Conservation (phyloP, 2,797 vertebrate genomes). For the Fundulus diaphanus region DNA sequence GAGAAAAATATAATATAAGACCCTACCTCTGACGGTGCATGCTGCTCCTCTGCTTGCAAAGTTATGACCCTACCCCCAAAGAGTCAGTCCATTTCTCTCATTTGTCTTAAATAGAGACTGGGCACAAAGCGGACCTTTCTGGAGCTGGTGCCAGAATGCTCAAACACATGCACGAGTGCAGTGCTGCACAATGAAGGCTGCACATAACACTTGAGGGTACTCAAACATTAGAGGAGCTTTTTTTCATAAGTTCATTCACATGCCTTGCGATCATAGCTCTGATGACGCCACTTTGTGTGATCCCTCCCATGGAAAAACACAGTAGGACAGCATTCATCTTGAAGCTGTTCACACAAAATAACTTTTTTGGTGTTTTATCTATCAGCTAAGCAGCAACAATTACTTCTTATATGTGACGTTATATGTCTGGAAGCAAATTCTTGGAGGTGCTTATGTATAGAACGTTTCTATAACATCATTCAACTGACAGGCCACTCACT, state of each 20-base stretch:
- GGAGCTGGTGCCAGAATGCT: slow-evolving; percentile 43
- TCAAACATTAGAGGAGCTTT: slow-evolving; percentile 2
- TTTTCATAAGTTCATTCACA: slow-evolving; percentile 48
- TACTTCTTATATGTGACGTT: slow-evolving; percentile 2
- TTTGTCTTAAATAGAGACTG: slow-evolving; percentile 70
- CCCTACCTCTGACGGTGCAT: slow-evolving; percentile 74
- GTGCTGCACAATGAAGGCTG: slow-evolving; percentile 6
- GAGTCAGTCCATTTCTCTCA: slow-evolving; percentile 51
- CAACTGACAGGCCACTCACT: too few relatives aligned
- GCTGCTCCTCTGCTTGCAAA: slow-evolving; percentile 65
- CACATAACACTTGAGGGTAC: slow-evolving; percentile 50
- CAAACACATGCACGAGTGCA: slow-evolving; percentile 17
- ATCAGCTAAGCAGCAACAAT: slow-evolving; percentile 1
- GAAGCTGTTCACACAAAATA: neutral
- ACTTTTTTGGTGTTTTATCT: neutral
- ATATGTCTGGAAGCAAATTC: neutral
- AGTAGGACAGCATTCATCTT: slow-evolving; percentile 17
- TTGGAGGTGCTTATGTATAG: slow-evolving; percentile 1
- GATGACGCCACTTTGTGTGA: slow-evolving; percentile 34
- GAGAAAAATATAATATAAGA: slow-evolving; percentile 1
- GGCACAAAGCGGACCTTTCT: slow-evolving; percentile 65
- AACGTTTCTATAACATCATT: too few relatives aligned
- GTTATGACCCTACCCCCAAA: slow-evolving; percentile 59
- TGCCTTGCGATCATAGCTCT: slow-evolving; percentile 71
- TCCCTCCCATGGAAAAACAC: slow-evolving; percentile 21